Evolutionary conservation across 64 coral and sea anemone genomes (phyloP), one percentile per base, ranked within the genome.

Genomic region (Stichodactyla helianthus): DNA sequence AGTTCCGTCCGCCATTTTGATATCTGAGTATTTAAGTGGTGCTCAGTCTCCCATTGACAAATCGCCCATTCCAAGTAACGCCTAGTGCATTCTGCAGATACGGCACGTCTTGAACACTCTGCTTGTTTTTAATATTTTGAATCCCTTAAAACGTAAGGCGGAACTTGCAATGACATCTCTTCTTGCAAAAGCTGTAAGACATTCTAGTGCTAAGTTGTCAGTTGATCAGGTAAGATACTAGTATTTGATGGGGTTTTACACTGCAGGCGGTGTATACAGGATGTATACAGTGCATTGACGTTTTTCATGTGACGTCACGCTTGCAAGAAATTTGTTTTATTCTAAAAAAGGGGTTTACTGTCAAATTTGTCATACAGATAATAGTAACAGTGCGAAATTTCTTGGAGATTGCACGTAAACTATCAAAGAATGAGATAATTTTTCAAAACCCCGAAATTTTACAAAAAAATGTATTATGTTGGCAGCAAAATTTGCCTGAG

Each of bases 1-100:
- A 81, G 16, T 81, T 22, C 78, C 56, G 50, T 81, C 89, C 83
- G 83, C 89, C 89, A 91, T 91, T 76, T 91, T 90, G 77, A 62
- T 81, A 65, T 20, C 12, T 54, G 51, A 18, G 14, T n/a, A n/a
- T 18, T 85, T 14, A 9, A 10, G 23, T 56, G 54, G 76, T 25
- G 4, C 53, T 53, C 82, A 89, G 81, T 63, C 15, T 11, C 23
- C 35, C 35, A 44, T 59, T 74, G 22, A 13, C 15, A 6, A 16
- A 5, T 63, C 55, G 4, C 50, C 20, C 60, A 68, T 10, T 12
- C 1, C 26, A 13, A 74, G 68, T 44, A 79, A 51, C 54, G 51
- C 77, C 79, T 55, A 4, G 76, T 61, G 27, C 15, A 52, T 81
- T 7, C 28, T 79, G 51, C 78, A 53, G 50, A 5, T 18, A 19